Evolutionary conservation across 2,113 vertebrate species (phyloP), one percentile per base, ranked within the genome.

Genomic region (Aspidoscelis tigris): DNA sequence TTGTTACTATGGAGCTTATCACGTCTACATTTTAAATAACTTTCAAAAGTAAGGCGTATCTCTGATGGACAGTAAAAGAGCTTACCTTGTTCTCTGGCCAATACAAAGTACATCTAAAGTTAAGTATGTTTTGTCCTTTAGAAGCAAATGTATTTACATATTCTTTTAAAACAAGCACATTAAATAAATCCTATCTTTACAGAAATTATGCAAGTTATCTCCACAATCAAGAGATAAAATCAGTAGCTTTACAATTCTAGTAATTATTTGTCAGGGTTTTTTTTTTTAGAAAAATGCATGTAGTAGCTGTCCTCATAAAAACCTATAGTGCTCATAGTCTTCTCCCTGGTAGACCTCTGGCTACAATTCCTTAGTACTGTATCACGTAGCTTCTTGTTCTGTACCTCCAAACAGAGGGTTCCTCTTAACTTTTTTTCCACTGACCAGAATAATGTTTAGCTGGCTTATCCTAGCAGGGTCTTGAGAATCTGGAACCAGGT

Each of bases 31-130:
- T 88, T 94, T 90, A 92, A 94, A 90, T 92, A 92, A 86, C 87
- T 93, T 95, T 92, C 4, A 82, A 91, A 94, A 93, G 89, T 86
- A 87, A 91, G 92, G 92, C 90, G 94, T 93, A 92, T 94, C 92
- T 94, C 91, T 88, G 64, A 84, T 92, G 89, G 90, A 92, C 94
- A 94, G 90, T 90, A 92, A 93, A 95, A 90, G 90, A 92, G 92
- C 92, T 87, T 89, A 76, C 92, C 92, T 92, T 93, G 91, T 92
- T 93, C 90, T 91, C 72, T 84, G 11, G 83, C 86, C 92, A 90
- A 84, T 86, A 87, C 83, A 91, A 84, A 92, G 89, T 90, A 26
- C 89, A 89, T 90, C 84, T 90, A 93, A 89, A 92, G 93, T 93
- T 87, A 93, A 85, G 90, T 92, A 66, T 86, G 58, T 81, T 72